Evolutionary conservation across 2,797 vertebrate species (phyloP), one percentile per base, ranked within the genome.

Genomic region (Saguinus oedipus): DNA sequence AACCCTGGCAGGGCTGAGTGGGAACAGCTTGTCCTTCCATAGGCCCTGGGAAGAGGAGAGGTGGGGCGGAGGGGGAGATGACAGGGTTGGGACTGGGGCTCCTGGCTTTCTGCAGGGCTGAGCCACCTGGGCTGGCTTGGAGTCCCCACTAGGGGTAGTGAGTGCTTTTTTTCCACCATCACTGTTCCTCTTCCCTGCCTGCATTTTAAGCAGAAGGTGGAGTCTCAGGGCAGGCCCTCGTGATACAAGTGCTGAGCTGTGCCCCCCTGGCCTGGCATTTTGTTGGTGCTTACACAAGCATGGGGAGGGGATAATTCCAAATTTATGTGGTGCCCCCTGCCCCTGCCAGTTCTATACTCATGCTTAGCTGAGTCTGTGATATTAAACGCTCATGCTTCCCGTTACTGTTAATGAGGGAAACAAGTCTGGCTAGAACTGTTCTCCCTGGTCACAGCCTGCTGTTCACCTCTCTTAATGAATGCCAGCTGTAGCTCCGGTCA

Each of bases 1-100:
- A 94, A 88, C 55, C 94, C 95, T 96, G 97, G 96, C 94, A 97
- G 93, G 83, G 95, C 72, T 97, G 95, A 81, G 17, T 55, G 90
- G 91, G 97, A 98, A 98, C 98, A 98, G 96, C 95, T 85, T 97
- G 98, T 98, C 96, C 98, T 97, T 96, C 94, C 87, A 90, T 92
- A 95, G 97, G 92, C 94, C 83, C 82, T 17, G 44, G 94, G 95
- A 96, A 97, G 90, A 97, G 84, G 74, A 75, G 76, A 19, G 76
- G 96, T 55, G 92, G 94, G 79, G 92, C 1, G 0, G 82, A 68
- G 27, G 85, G 95, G 85, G 53, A 59, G 30, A 4, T 33, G 75
- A 72, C 26, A 8, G 24, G 30, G 33, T 13, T 79, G 92, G 78
- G 88, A 36, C 50, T 89, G 33, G 22, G 61, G 70, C 50, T 84